phyloP scores from a whole-genome alignment of 2,113 vertebrate genomes.

The Spilogale gracilis region DNA sequence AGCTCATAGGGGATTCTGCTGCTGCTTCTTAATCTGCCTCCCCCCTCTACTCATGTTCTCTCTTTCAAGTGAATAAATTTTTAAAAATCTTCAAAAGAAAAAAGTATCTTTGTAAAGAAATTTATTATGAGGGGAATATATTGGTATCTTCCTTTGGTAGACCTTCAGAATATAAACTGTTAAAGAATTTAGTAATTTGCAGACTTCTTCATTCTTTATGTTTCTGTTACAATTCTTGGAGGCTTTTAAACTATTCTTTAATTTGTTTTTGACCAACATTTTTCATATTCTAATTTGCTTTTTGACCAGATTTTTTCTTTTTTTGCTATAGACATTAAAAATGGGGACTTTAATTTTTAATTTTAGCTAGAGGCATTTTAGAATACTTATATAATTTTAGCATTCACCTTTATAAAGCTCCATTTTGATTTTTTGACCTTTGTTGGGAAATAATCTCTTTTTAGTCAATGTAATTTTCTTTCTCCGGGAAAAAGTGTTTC shows the following conservation, averaged over 20 bases:
- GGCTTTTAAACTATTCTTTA: background rate
- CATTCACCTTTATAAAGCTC: background rate
- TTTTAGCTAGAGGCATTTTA: conserved; percentile 42
- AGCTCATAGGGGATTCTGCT: background rate
- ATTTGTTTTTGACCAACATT: background rate
- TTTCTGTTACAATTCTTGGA: conserved; percentile 23
- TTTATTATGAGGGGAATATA: background rate
- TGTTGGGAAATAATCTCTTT: conserved; percentile 42
- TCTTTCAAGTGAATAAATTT: background rate
- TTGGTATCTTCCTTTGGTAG: background rate
- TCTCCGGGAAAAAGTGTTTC: background rate
- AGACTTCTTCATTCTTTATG: background rate
- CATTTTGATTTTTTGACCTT: conserved; percentile 46
- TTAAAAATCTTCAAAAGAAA: background rate
- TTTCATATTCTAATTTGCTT: conserved; percentile 51
- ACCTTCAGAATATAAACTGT: background rate
- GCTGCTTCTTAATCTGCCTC: background rate
- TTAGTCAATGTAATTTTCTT: background rate
- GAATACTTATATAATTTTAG: conserved; percentile 23
- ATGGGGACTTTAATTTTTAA: background rate
- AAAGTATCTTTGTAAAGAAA: background rate
- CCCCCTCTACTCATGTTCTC: background rate
- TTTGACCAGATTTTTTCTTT: background rate
- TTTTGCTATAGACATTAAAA: background rate
- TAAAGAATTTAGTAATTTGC: background rate